Evolutionary conservation across 1,140 invertebrate species (phyloP).

Genomic region (Ephestia elutella): DNA sequence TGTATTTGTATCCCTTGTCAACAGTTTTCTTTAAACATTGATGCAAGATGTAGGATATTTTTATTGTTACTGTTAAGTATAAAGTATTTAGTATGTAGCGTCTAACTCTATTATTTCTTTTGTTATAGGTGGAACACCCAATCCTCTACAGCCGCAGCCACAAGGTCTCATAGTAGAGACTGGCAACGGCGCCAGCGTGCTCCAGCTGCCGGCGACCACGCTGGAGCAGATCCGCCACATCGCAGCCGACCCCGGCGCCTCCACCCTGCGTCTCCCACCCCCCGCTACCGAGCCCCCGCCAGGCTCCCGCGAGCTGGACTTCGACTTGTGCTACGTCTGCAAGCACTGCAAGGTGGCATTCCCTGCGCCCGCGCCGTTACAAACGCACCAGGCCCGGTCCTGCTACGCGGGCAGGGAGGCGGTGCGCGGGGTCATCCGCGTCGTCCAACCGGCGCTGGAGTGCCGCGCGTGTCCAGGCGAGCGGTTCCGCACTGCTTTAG

Average conservation of each 20-base stretch:
- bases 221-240: slow-evolving; percentile 80
- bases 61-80: not conserved
- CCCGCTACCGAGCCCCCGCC: slow-evolving; percentile 57
- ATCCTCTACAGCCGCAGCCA: slow-evolving; percentile 47
- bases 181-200: slow-evolving; percentile 76
- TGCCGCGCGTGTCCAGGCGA: slow-evolving; percentile 81
- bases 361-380: slow-evolving; percentile 81
- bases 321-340: slow-evolving; percentile 89
- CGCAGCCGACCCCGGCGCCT: slow-evolving; percentile 79
- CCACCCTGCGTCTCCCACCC: slow-evolving; percentile 78
- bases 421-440: slow-evolving; percentile 77
- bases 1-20: slow-evolving; percentile 5
- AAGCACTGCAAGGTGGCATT: slow-evolving; percentile 90
- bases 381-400: slow-evolving; percentile 80
- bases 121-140: slow-evolving; percentile 56
- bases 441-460: slow-evolving; percentile 81
- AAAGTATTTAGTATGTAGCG: no score
- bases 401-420: slow-evolving; percentile 81
- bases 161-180: slow-evolving; percentile 72
- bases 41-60: slow-evolving; percentile 17
- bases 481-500: slow-evolving; percentile 75
- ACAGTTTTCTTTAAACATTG: slow-evolving; percentile 9
- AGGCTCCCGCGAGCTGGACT: slow-evolving; percentile 77
- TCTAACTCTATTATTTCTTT: slow-evolving; percentile 14
- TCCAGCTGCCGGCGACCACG: slow-evolving; percentile 78